Evolutionary conservation across 1,140 invertebrate species (phyloP), one percentile per base, ranked within the genome.

Genomic region (Magallana angulata): DNA sequence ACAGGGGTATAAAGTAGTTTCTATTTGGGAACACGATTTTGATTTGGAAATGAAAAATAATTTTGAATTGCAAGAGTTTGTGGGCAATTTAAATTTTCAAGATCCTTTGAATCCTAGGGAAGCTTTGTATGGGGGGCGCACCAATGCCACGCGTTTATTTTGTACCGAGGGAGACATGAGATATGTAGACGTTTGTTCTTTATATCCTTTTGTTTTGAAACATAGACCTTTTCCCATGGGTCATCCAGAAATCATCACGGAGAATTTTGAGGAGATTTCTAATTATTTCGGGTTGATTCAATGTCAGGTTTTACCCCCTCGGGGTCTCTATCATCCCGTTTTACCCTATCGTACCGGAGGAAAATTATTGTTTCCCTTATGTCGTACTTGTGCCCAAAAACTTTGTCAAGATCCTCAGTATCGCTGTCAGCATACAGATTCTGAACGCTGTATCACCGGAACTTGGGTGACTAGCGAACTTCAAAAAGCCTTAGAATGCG

Each of bases 261-360:
- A 59, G 8, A 24, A 84, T 57, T 87, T 76, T 24, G 57, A n/a
- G 16, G 82, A 81, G 48, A 58, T 87, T 30, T 16, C 57, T 9
- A 16, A 59, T 6, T 84, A 87, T 80, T 86, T 89, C 57, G 85
- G 88, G 0, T 68, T 88, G 16, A 84, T 81, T 57, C 58, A 88
- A 62, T 16, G 60, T 9, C 60, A 57, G 30, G 56, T 87, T 7
- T n/a, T 89, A 36, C 82, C 85, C 24, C 88, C 85, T 1, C 64
- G 83, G 85, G 18, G 71, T 7, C 59, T 89, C 18, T 89, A 58
- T 76, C 85, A 87, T 24, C 88, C 88, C 36, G 86, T 90, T 0
- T 82, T 88, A 62, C 86, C 84, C 11, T 85, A 83, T n/a, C 12
- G 12, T 1, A 81, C 11, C 3, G 30, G 76, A 36, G 76, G 24